Conservation (phyloP, 2,888 invertebrate species). For the Anoplius nigerrimus region DNA sequence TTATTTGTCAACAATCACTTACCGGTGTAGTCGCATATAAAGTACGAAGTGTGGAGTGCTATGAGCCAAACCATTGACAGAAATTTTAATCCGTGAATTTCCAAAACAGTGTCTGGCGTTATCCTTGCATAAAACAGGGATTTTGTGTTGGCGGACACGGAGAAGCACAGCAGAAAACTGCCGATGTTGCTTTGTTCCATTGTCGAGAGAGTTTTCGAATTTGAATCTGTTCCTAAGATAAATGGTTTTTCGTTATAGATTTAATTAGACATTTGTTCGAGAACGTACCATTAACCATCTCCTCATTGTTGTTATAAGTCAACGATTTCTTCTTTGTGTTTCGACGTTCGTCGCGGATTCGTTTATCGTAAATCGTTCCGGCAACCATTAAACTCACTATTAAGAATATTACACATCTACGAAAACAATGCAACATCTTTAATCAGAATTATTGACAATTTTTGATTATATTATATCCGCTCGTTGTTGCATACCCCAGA, state of each 20-base stretch:
- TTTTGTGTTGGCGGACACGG: constrained; percentile 75
- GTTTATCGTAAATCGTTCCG: constrained; percentile 60
- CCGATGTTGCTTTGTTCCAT: constrained; percentile 21
- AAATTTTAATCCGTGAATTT: constrained; percentile 77
- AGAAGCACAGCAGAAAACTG: constrained; percentile 74
- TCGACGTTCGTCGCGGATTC: constrained; percentile 56
- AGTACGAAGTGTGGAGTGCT: constrained; percentile 76
- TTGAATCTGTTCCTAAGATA: no score
- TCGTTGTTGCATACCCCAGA: constrained; percentile 72
- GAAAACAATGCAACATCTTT: no score
- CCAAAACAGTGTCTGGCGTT: constrained; percentile 66
- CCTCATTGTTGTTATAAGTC: constrained; percentile 46
- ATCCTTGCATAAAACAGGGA: constrained; percentile 72
- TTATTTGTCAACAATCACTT: constrained; percentile 25
- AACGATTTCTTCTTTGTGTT: constrained; percentile 25
- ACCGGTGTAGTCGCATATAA: constrained; percentile 71
- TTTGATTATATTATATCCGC: no score
- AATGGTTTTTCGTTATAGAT: no score
- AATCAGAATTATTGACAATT: no score
- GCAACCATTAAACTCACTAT: no score
- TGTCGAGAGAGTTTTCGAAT: constrained; percentile 29
- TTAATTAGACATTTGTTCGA: no score
- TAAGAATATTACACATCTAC: no score
- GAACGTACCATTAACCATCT: neutral
- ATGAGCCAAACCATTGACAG: constrained; percentile 79